phyloP scores from a whole-genome alignment of 2,113 vertebrate genomes.

The Amphiprion percula region DNA sequence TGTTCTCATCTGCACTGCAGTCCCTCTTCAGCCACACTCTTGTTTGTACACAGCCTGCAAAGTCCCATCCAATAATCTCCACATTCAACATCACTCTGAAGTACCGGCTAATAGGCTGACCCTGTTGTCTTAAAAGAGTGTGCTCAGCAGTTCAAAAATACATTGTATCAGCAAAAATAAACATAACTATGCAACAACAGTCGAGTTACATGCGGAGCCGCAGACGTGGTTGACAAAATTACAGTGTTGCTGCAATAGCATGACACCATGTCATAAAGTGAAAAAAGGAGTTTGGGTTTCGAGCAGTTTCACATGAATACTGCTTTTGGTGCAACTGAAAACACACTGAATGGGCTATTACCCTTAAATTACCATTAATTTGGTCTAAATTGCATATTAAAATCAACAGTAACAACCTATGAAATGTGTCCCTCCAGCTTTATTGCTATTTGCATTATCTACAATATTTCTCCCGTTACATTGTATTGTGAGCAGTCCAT shows the following conservation, averaged over 20 bases:
- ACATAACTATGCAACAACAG: constrained; percentile 59
- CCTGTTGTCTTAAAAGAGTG: constrained; percentile 64
- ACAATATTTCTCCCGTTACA: neutral
- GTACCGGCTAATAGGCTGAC: constrained; percentile 66
- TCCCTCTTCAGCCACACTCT: constrained; percentile 26
- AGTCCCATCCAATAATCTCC: constrained; percentile 47
- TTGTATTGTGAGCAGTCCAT: neutral
- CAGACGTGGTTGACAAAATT: constrained; percentile 30
- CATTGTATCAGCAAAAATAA: constrained; percentile 65
- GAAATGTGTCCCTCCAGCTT: neutral
- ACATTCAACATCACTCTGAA: constrained; percentile 64
- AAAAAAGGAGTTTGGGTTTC: neutral
- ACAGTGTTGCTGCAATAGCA: neutral
- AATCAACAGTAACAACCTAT: too few relatives aligned
- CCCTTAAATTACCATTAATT: neutral
- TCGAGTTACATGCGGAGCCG: constrained; percentile 32
- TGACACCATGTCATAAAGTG: constrained; percentile 4
- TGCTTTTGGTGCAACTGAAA: neutral
- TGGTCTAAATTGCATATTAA: neutral
- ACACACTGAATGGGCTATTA: too few relatives aligned
- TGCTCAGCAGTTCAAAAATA: constrained; percentile 74
- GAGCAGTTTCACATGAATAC: neutral
- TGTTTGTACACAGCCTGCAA: constrained; percentile 25
- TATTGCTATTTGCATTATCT: neutral
- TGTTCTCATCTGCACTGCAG: constrained; percentile 16